phyloP scores from a whole-genome alignment of 2,113 vertebrate species.

The Hippolais icterina region DNA sequence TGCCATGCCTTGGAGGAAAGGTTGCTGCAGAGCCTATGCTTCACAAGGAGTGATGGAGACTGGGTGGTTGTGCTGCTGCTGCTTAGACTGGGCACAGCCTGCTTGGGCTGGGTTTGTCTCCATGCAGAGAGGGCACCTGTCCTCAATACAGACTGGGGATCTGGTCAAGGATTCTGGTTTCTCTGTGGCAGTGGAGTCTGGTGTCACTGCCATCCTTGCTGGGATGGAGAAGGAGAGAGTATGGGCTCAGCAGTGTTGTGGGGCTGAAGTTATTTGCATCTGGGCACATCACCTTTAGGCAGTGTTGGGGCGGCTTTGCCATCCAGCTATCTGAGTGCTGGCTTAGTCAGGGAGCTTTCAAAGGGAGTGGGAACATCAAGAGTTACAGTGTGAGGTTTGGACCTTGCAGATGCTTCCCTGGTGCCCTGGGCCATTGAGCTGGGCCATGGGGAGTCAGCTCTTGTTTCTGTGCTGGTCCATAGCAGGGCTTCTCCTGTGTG shows the following conservation, averaged over 20 bases:
- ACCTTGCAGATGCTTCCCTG: not conserved
- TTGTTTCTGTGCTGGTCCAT: not conserved
- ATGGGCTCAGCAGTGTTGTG: not conserved
- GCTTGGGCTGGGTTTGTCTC: not conserved
- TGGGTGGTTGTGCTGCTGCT: not conserved
- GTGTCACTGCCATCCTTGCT: not conserved
- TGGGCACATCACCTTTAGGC: not conserved
- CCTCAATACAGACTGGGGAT: not conserved
- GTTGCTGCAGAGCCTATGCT: not conserved
- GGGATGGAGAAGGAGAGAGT: not conserved
- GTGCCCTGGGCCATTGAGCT: not conserved
- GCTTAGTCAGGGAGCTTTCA: not conserved
- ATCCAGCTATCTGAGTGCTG: not conserved
- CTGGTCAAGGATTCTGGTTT: not conserved
- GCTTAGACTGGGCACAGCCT: not conserved
- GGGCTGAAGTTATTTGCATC: not conserved
- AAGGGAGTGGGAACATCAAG: not conserved
- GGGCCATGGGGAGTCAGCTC: not conserved
- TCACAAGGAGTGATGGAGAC: not conserved
- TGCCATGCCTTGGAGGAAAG: not conserved
- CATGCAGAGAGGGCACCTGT: not conserved
- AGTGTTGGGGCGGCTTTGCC: not conserved
- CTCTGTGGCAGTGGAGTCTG: not conserved
- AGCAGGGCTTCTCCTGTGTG: not conserved
- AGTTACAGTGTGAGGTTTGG: not conserved